A percentile compares a stretch with the other conserved stretches of the same genome.
phyloP scores from a whole-genome alignment of 2,888 invertebrate genomes.

The Epirrita christyi region DNA sequence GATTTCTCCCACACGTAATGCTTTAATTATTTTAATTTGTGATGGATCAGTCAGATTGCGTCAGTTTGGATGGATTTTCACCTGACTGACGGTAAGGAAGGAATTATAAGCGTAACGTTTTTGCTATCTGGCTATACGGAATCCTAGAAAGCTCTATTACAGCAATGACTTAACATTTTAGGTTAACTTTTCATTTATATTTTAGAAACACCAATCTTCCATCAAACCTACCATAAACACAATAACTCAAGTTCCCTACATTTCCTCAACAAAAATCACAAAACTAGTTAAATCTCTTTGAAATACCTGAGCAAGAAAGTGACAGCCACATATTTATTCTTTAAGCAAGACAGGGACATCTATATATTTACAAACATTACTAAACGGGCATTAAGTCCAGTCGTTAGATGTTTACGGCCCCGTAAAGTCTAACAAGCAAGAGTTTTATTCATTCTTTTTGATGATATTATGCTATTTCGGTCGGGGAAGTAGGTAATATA shows the following conservation, averaged over 20 bases:
- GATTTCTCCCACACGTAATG: too few species aligned
- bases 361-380: conserved; percentile 41
- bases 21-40: too few species aligned
- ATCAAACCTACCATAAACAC: neutral
- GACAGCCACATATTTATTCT: conserved; percentile 1
- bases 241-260: conserved; percentile 8
- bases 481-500: neutral
- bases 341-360: conserved; percentile 31
- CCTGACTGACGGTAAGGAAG: too few species aligned
- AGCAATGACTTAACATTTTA: too few species aligned
- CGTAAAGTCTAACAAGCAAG: conserved; percentile 27
- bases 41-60: too few species aligned
- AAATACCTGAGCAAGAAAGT: conserved; percentile 3
- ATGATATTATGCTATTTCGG: conserved; percentile 26
- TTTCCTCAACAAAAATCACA: conserved; percentile 1
- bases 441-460: conserved; percentile 34
- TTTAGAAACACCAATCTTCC: neutral
- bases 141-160: too few species aligned
- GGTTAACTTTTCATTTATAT: too few species aligned
- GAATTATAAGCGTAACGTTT: too few species aligned
- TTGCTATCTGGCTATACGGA: too few species aligned
- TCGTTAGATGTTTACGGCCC: conserved; percentile 41
- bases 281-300: conserved; percentile 7
- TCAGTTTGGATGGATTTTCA: too few species aligned
- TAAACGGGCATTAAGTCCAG: conserved; percentile 42